Evolutionary conservation across 2,797 vertebrate genomes (phyloP).

Genomic region (Falco naumanni): DNA sequence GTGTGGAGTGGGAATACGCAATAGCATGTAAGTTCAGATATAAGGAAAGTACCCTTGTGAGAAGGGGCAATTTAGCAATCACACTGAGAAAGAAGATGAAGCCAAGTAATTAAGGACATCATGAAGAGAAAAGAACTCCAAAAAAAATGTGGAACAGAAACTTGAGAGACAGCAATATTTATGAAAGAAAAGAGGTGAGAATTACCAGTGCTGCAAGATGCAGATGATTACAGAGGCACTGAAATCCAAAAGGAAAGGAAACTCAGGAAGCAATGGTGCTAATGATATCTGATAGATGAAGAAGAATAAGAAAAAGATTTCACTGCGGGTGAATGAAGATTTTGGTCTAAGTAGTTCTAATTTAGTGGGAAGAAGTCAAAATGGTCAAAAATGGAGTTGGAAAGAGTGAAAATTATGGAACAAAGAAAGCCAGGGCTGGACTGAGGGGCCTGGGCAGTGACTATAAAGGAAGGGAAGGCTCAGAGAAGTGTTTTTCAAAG

Average conservation of each 20-base stretch:
- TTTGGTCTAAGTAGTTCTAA: neutral
- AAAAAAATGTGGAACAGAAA: neutral
- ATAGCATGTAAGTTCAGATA: neutral
- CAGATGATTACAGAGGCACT: neutral
- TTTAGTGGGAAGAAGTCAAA: neutral
- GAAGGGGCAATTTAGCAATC: constrained; percentile 25
- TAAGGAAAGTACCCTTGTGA: neutral
- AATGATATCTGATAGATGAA: neutral
- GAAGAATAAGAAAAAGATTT: neutral
- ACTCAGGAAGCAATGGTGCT: neutral
- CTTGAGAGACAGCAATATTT: neutral
- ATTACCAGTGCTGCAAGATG: neutral
- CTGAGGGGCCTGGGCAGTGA: neutral
- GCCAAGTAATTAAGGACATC: neutral
- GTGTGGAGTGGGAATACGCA: neutral
- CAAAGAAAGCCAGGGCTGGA: neutral
- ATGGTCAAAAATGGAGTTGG: neutral
- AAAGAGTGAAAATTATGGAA: neutral
- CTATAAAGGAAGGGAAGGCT: neutral
- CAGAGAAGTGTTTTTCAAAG: neutral
- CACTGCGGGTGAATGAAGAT: neutral
- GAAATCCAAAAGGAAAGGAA: neutral
- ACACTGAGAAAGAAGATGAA: neutral
- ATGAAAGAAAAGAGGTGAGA: neutral
- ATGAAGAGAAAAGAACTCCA: neutral